Percentiles rank a stretch among this genome's conserved stretches.
Evolutionary conservation across 1,140 invertebrate species (phyloP).

Genomic region (Tigriopus japonicus): DNA sequence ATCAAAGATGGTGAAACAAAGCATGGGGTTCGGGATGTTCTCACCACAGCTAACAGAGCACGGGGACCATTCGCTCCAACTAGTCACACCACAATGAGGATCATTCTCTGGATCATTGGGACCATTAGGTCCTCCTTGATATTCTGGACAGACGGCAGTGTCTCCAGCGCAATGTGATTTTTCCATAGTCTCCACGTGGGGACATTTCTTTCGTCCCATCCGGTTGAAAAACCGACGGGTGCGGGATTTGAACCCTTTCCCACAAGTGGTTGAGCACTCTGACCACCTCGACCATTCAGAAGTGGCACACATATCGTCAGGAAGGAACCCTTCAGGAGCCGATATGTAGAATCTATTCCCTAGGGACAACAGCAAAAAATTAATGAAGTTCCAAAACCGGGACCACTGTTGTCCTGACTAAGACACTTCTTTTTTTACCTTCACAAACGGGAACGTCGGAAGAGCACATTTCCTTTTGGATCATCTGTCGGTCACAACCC

Average conservation of each 20-base stretch:
- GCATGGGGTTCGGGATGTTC: slow-evolving; percentile 6
- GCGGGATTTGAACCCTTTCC: slow-evolving; percentile 29
- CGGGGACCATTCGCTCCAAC: slow-evolving; percentile 26
- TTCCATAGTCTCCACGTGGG: slow-evolving; percentile 17
- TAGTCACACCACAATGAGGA: slow-evolving; percentile 24
- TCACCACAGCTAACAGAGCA: slow-evolving; percentile 27
- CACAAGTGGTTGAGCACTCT: slow-evolving; percentile 36
- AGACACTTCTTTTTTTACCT: slow-evolving; percentile 9
- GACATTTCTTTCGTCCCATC: slow-evolving; percentile 29
- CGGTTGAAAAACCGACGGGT: slow-evolving; percentile 30
- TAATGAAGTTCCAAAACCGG: too few relatives aligned
- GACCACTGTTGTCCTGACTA: too few relatives aligned
- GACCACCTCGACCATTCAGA: slow-evolving; percentile 37
- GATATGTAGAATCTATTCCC: slow-evolving; percentile 1
- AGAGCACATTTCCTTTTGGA: slow-evolving; percentile 60
- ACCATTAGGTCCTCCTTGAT: slow-evolving; percentile 20
- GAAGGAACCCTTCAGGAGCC: slow-evolving; percentile 7
- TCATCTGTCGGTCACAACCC: slow-evolving; percentile 54
- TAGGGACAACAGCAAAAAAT: too few relatives aligned
- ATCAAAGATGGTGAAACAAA: neutral
- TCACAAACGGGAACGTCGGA: slow-evolving; percentile 16
- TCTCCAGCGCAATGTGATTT: slow-evolving; percentile 13
- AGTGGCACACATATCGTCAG: slow-evolving; percentile 27
- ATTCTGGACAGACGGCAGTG: slow-evolving; percentile 14
- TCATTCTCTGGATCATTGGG: slow-evolving; percentile 23